Percentiles rank a stretch among this genome's conserved stretches.
Evolutionary conservation across 2,888 invertebrate species (phyloP).

Genomic region (Lasioglossum vierecki): DNA sequence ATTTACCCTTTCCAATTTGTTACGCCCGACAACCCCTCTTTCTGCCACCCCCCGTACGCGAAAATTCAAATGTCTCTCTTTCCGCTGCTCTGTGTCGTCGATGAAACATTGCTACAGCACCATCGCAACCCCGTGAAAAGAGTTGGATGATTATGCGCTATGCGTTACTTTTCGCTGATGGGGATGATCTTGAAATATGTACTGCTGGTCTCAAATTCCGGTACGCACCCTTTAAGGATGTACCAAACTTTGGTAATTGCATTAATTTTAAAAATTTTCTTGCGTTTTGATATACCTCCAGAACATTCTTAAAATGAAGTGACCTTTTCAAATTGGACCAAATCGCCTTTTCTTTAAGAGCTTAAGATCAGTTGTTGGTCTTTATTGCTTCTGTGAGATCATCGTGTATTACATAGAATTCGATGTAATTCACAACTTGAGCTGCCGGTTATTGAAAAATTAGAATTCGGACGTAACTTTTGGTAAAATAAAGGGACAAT

Average conservation of each 20-base stretch:
- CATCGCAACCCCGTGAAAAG: background rate
- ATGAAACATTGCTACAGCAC: background rate
- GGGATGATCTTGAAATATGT: no score
- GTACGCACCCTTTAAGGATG: background rate
- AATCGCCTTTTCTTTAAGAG: no score
- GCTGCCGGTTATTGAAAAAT: no score
- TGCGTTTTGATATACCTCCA: no score
- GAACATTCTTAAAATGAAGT: background rate
- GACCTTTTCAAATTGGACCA: background rate
- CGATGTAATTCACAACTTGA: no score
- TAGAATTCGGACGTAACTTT: no score
- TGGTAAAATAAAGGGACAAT: background rate
- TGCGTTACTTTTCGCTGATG: no score
- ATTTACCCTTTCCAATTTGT: constrained; percentile 27
- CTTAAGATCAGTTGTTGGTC: no score
- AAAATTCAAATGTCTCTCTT: background rate
- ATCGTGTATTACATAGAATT: no score
- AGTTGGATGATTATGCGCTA: background rate
- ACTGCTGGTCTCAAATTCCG: background rate
- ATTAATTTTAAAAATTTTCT: no score
- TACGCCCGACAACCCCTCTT: background rate
- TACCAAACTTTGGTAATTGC: no score
- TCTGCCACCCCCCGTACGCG: background rate
- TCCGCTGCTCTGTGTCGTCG: background rate
- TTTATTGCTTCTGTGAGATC: no score